Conservation (phyloP, 2,113 vertebrate species). For the Tyto alba region DNA sequence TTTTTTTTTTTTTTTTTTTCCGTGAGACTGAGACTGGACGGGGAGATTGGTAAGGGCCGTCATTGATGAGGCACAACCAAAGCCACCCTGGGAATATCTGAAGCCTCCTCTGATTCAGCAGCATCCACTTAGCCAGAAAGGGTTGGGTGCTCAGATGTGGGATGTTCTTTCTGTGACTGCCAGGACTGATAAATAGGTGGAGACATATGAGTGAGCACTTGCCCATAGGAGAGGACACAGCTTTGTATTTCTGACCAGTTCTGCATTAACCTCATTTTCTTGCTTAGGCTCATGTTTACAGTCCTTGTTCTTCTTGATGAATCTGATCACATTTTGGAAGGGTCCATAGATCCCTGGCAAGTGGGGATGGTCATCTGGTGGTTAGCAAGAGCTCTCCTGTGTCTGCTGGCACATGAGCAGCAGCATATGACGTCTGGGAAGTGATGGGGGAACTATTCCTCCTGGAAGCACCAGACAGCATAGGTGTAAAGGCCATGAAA, state of each 20-base stretch:
- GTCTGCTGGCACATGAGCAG: background rate
- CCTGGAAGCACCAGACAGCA: background rate
- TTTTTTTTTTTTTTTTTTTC: background rate
- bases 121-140: background rate
- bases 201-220: background rate
- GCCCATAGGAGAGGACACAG: fast-evolving
- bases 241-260: background rate
- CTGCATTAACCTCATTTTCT: background rate
- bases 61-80: background rate
- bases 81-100: background rate
- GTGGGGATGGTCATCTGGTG: background rate
- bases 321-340: background rate
- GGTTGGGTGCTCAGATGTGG: background rate
- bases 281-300: background rate
- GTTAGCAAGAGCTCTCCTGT: background rate
- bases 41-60: background rate
- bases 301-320: background rate
- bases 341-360: background rate
- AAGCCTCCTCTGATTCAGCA: background rate
- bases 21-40: background rate
- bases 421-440: background rate
- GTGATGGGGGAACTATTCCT: background rate
- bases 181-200: background rate
- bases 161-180: background rate
- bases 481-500: background rate